phyloP scores from a whole-genome alignment of 2,113 vertebrate species.

The Callospermophilus lateralis region DNA sequence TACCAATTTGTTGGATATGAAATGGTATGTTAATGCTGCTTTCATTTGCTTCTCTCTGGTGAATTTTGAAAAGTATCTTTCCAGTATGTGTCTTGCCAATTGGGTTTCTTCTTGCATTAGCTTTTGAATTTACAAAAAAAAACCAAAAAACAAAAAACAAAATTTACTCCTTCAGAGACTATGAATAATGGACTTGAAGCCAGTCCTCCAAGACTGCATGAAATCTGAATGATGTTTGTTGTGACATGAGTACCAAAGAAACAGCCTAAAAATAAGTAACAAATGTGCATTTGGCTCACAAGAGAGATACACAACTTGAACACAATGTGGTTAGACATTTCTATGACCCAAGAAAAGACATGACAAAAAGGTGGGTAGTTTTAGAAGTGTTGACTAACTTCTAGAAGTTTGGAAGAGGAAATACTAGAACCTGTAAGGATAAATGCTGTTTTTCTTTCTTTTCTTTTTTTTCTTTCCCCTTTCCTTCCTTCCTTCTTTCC shows the following conservation, averaged over 20 bases:
- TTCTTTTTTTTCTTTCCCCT: no score
- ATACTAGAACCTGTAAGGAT: neutral
- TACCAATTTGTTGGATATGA: neutral
- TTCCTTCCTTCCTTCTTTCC: no score
- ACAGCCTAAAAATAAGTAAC: neutral
- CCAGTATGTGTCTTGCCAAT: neutral
- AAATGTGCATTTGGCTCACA: neutral
- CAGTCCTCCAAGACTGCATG: neutral
- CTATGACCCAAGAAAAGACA: neutral
- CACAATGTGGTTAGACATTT: neutral
- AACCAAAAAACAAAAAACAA: neutral
- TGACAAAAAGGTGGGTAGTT: neutral
- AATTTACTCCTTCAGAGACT: neutral
- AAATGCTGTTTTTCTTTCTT: no score
- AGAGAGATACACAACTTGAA: neutral
- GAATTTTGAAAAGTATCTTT: slow-evolving; percentile 40
- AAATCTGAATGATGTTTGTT: neutral
- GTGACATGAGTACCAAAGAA: neutral
- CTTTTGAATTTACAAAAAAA: neutral
- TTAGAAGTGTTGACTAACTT: neutral
- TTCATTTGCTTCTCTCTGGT: neutral
- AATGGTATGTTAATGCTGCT: neutral
- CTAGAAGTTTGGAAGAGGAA: slow-evolving; percentile 4
- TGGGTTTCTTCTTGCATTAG: neutral
- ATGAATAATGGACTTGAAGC: neutral